A percentile compares a stretch with the other conserved stretches of the same genome.
Conservation (phyloP, 2,888 invertebrate genomes). For the Spisula subtruncata region DNA sequence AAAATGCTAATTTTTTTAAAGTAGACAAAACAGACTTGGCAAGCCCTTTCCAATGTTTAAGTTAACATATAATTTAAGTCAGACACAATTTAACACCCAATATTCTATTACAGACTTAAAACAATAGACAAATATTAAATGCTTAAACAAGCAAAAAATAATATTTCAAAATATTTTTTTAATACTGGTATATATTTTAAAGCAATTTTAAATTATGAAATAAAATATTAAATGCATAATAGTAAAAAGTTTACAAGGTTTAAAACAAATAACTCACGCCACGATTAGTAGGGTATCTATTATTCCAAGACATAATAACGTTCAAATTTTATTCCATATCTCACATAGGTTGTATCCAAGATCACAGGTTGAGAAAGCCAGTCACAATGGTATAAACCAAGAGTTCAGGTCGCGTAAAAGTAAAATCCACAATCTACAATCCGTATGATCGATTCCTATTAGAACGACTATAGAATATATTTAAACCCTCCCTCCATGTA, state of each 20-base stretch:
- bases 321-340: slow-evolving; percentile 47
- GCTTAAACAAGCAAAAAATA: not conserved
- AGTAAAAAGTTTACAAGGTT: not conserved
- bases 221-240: not conserved
- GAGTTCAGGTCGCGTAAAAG: slow-evolving; percentile 44
- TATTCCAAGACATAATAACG: slow-evolving; percentile 53
- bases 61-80: not conserved
- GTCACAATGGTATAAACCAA: slow-evolving; percentile 18
- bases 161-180: not conserved
- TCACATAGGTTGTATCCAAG: slow-evolving; percentile 38
- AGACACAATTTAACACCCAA: not conserved
- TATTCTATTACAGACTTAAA: not conserved
- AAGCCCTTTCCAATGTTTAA: not conserved
- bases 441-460: slow-evolving; percentile 56
- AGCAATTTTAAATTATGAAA: not conserved
- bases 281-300: slow-evolving; percentile 45
- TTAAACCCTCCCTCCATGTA: slow-evolving; percentile 49
- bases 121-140: not conserved
- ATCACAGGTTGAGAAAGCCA: not conserved
- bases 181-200: too few relatives aligned
- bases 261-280: slow-evolving; percentile 53
- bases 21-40: not conserved
- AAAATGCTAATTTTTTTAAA: slow-evolving; percentile 14
- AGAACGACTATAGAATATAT: slow-evolving; percentile 49
- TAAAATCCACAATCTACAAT: too few relatives aligned